phyloP scores from a whole-genome alignment of 2,888 invertebrate species.

The Melikaiella ostensackeni region DNA sequence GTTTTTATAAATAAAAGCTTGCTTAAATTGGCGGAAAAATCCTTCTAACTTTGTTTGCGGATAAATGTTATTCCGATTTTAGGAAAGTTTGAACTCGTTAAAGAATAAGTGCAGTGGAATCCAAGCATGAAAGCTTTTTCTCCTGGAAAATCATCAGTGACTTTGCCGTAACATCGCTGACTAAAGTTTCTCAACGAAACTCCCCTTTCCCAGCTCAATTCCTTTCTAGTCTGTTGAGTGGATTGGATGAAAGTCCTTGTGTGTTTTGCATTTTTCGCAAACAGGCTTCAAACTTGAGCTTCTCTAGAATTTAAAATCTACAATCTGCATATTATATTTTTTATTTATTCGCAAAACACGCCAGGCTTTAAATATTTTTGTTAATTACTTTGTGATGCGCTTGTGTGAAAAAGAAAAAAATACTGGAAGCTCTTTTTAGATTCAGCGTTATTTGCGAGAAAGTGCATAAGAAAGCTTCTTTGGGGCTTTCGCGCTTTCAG shows the following conservation, averaged over 20 bases:
- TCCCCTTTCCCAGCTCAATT: slow-evolving; percentile 41
- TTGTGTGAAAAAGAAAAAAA: slow-evolving; percentile 11
- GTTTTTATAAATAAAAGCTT: background rate
- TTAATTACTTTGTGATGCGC: slow-evolving; percentile 20
- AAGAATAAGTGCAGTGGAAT: slow-evolving; percentile 25
- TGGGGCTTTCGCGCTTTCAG: slow-evolving; percentile 14
- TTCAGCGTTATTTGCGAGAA: background rate
- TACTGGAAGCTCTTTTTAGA: background rate
- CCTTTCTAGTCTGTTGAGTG: slow-evolving; percentile 55
- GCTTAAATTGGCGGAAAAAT: background rate
- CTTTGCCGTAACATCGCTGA: slow-evolving; percentile 1
- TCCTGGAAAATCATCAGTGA: background rate
- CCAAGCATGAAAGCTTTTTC: background rate
- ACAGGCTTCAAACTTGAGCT: background rate
- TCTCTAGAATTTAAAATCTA: background rate
- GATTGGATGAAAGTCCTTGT: slow-evolving; percentile 53
- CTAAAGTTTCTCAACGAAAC: background rate
- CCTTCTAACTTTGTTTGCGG: background rate
- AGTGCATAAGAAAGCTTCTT: slow-evolving; percentile 33
- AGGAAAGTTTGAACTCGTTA: slow-evolving; percentile 17
- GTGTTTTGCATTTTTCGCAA: slow-evolving; percentile 35
- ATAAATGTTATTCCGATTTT: background rate
- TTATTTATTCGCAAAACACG: background rate
- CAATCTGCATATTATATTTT: background rate
- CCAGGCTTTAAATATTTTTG: slow-evolving; percentile 9